A percentile compares a stretch with the other conserved stretches of the same genome.
Evolutionary conservation across 2,888 invertebrate species (phyloP).

Genomic region (Dicycla oo): DNA sequence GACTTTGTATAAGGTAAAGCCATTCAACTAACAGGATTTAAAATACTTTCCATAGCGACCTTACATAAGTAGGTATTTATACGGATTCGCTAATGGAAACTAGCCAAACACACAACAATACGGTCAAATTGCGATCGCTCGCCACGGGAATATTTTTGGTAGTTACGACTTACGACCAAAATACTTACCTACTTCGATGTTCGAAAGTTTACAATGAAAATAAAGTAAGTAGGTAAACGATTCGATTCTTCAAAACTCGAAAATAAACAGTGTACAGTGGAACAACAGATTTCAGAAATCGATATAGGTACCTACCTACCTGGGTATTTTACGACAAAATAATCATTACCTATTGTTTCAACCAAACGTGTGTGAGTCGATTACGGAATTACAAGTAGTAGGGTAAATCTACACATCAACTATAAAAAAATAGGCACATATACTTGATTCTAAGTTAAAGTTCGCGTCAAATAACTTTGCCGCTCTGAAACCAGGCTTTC

Average conservation of each 20-base stretch:
- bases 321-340: constrained; percentile 23
- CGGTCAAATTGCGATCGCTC: constrained; percentile 30
- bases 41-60: constrained; percentile 47
- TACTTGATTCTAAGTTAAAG: too few relatives aligned
- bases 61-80: constrained; percentile 1
- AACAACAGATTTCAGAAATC: constrained; percentile 24
- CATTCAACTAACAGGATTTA: constrained; percentile 49
- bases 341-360: constrained; percentile 22
- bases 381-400: constrained; percentile 35
- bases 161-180: constrained; percentile 7
- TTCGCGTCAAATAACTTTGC: too few relatives aligned
- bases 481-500: too few relatives aligned
- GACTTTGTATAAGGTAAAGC: constrained; percentile 53
- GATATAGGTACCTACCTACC: constrained; percentile 11
- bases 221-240: not conserved
- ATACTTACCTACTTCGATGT: constrained; percentile 15
- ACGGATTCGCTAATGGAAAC: constrained; percentile 49
- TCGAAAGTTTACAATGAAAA: constrained; percentile 39
- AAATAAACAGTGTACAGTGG: constrained; percentile 11
- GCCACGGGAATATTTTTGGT: constrained; percentile 33
- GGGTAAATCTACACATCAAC: too few relatives aligned
- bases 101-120: constrained; percentile 38
- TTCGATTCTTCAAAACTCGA: constrained; percentile 29
- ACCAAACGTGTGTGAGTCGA: constrained; percentile 28
- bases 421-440: too few relatives aligned